Conservation (phyloP, 2,797 vertebrate genomes). For the Australoheros facetus region DNA sequence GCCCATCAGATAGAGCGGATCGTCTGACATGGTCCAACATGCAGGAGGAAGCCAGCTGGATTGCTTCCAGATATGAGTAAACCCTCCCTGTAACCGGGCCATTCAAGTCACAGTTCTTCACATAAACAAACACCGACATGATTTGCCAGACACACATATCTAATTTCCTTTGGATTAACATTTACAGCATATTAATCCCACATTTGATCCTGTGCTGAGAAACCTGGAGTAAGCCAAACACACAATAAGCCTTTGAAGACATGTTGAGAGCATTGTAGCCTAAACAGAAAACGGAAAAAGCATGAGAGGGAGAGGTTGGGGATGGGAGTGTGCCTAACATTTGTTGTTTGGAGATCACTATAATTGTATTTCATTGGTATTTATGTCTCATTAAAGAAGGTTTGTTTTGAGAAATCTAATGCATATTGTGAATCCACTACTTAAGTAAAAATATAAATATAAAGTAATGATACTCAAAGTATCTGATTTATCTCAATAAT, state of each 20-base stretch:
- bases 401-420: constrained; percentile 29
- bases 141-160: constrained; percentile 66
- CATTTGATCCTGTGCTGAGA: constrained; percentile 62
- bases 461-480: neutral
- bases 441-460: neutral
- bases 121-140: constrained; percentile 69
- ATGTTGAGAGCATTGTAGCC: constrained; percentile 53
- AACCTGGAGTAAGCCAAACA: constrained; percentile 62
- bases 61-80: constrained; percentile 63
- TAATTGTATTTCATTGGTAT: constrained; percentile 39
- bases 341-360: constrained; percentile 22
- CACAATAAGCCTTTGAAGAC: constrained; percentile 56
- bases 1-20: constrained; percentile 70
- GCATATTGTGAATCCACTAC: neutral
- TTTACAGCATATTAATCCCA: constrained; percentile 74
- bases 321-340: constrained; percentile 51
- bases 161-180: constrained; percentile 70
- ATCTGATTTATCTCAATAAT: neutral
- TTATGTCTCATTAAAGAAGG: constrained; percentile 26
- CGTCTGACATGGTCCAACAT: constrained; percentile 64
- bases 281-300: constrained; percentile 50
- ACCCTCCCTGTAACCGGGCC: constrained; percentile 59
- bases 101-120: constrained; percentile 57
- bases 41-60: constrained; percentile 69
- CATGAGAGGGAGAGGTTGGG: constrained; percentile 31